Conservation (phyloP, 1,140 invertebrate genomes). For the Cotesia typhae region DNA sequence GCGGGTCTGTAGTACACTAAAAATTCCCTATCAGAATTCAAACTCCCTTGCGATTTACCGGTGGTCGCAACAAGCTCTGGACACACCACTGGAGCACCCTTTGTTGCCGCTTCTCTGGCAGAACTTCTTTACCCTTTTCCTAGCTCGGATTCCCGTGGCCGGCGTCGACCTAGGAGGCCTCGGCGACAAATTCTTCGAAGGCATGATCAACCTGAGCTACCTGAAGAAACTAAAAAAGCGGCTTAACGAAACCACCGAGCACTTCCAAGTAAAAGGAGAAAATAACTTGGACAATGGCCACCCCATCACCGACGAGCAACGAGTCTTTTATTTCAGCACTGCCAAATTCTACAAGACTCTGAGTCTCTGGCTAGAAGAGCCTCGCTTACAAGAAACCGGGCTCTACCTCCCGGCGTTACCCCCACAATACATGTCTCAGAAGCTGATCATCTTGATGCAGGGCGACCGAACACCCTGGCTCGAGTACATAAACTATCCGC, state of each 20-base stretch:
- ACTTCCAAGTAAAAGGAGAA: conserved; percentile 67
- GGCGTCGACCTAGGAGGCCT: conserved; percentile 70
- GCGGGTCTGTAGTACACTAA: conserved; percentile 71
- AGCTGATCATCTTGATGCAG: conserved; percentile 66
- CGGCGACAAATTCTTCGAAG: conserved; percentile 81
- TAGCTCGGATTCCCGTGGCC: conserved; percentile 69
- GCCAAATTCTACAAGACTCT: conserved; percentile 71
- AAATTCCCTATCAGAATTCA: conserved; percentile 69
- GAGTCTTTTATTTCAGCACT: conserved; percentile 58
- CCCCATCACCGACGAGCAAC: conserved; percentile 57
- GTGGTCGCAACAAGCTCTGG: conserved; percentile 81
- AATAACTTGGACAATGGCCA: conserved; percentile 55
- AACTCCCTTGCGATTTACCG: conserved; percentile 77
- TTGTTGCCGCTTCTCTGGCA: conserved; percentile 80
- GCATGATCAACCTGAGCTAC: conserved; percentile 74
- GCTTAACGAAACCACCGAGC: conserved; percentile 72
- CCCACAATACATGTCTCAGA: conserved; percentile 73
- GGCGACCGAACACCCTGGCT: conserved; percentile 71
- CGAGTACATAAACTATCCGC: conserved; percentile 72
- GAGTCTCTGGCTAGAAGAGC: conserved; percentile 81
- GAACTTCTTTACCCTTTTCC: conserved; percentile 80
- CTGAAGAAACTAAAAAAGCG: conserved; percentile 79
- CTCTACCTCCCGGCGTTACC: conserved; percentile 79
- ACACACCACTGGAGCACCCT: conserved; percentile 76
- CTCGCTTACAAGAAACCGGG: conserved; percentile 74